phyloP scores from a whole-genome alignment of 2,113 vertebrate genomes.

The Tenebrosternarchus preto region DNA sequence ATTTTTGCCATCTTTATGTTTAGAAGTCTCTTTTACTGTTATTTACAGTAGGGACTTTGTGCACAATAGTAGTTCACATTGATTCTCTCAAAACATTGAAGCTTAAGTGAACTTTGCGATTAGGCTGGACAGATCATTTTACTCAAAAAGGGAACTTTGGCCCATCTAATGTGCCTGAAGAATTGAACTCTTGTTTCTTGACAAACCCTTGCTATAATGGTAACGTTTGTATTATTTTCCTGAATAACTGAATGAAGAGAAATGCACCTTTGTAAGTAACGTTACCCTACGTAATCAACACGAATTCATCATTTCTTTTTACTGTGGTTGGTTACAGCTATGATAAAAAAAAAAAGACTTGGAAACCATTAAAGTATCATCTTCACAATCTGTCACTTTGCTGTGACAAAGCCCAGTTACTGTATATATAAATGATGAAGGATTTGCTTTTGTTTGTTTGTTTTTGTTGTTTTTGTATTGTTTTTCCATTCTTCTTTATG shows the following conservation, averaged over 20 bases:
- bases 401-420: slow-evolving; percentile 6
- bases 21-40: not conserved
- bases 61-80: not conserved
- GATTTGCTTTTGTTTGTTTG: not conserved
- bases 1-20: slow-evolving; percentile 15
- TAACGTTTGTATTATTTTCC: slow-evolving; percentile 4
- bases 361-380: not conserved
- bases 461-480: not conserved
- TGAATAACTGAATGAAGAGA: not conserved
- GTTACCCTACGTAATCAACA: too few relatives aligned
- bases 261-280: not conserved
- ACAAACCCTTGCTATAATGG: not conserved
- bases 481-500: not conserved
- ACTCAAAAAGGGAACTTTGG: not conserved
- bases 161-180: slow-evolving; percentile 24
- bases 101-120: slow-evolving; percentile 9
- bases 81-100: slow-evolving; percentile 9
- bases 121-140: not conserved
- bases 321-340: not conserved
- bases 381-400: not conserved
- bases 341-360: slow-evolving; percentile 11
- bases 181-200: not conserved
- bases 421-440: not conserved
- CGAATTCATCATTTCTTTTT: too few relatives aligned
- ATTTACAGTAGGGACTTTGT: not conserved